Evolutionary conservation across 2,113 vertebrate genomes (phyloP).

Genomic region (Syrmaticus mikado): DNA sequence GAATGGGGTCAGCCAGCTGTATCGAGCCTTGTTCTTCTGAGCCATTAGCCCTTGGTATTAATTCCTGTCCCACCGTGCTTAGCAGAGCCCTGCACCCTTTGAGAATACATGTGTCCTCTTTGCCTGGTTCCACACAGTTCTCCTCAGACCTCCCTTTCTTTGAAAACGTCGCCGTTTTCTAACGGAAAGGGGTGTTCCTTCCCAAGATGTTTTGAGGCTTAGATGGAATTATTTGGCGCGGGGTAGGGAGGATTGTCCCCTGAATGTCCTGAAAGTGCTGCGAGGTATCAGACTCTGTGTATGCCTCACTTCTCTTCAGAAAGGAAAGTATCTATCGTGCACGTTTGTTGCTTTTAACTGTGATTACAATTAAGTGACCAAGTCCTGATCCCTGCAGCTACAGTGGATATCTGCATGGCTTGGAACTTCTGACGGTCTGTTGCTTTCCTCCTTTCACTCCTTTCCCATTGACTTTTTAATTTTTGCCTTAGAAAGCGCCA

Average conservation of each 20-base stretch:
- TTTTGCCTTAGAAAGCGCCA: not conserved
- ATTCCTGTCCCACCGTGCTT: not conserved
- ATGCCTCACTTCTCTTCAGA: not conserved
- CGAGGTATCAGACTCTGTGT: not conserved
- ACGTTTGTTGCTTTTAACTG: not conserved
- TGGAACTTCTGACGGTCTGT: not conserved
- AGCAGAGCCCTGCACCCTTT: not conserved
- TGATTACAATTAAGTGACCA: accelerated
- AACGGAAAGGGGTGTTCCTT: accelerated
- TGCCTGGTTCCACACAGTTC: accelerated
- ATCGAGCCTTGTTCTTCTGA: accelerated
- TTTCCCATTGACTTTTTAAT: not conserved
- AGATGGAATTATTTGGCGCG: not conserved
- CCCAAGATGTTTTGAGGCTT: not conserved
- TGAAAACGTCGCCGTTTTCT: not conserved
- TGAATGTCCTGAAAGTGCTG: not conserved
- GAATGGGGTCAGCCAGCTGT: not conserved
- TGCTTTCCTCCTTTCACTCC: not conserved
- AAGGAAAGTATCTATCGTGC: not conserved
- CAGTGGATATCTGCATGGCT: not conserved
- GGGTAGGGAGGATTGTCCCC: not conserved
- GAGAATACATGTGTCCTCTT: not conserved
- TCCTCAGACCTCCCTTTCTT: not conserved
- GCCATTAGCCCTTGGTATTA: not conserved
- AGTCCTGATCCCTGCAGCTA: not conserved